Evolutionary conservation across 2,888 invertebrate species (phyloP).

Genomic region (Anthophora plumipes): DNA sequence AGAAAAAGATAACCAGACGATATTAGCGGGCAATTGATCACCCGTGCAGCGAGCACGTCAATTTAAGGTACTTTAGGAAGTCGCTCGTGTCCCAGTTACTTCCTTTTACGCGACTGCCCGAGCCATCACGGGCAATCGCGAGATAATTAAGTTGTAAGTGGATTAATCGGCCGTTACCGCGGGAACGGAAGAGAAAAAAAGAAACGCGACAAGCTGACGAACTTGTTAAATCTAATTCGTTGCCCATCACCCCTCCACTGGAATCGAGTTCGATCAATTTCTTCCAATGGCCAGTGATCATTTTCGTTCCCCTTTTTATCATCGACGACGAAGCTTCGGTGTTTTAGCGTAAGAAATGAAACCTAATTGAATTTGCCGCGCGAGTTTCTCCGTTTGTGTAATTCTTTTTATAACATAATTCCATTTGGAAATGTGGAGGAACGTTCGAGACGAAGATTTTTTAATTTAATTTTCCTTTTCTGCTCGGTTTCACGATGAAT

Average conservation of each 20-base stretch:
- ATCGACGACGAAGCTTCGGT: background rate
- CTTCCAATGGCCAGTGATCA: background rate
- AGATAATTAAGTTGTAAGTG: slow-evolving; percentile 64
- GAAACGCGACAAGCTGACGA: slow-evolving; percentile 19
- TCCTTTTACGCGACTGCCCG: slow-evolving; percentile 56
- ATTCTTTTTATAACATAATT: slow-evolving; percentile 23
- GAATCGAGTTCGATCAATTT: slow-evolving; percentile 17
- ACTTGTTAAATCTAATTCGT: slow-evolving; percentile 47
- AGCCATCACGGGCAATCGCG: slow-evolving; percentile 55
- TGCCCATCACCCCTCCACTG: too few relatives aligned
- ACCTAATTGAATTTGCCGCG: slow-evolving; percentile 33
- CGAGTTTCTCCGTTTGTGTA: slow-evolving; percentile 1
- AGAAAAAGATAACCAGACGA: background rate
- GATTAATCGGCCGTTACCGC: slow-evolving; percentile 59
- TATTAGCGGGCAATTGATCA: slow-evolving; percentile 46
- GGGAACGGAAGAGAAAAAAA: too few relatives aligned
- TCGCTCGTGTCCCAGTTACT: slow-evolving; percentile 57
- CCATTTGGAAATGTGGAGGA: background rate
- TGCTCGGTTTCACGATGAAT: background rate
- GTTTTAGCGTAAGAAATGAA: background rate
- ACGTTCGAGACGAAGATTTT: too few relatives aligned
- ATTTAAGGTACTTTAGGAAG: slow-evolving; percentile 64
- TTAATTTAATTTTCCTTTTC: too few relatives aligned
- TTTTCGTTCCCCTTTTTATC: background rate
- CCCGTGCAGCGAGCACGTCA: slow-evolving; percentile 34